Percentiles rank a stretch among this genome's conserved stretches.
These are phyloP conservation scores for Lutraria lutraria DNA, from an alignment of 2,888 invertebrate species.

Conservation along the genomic window DNA sequence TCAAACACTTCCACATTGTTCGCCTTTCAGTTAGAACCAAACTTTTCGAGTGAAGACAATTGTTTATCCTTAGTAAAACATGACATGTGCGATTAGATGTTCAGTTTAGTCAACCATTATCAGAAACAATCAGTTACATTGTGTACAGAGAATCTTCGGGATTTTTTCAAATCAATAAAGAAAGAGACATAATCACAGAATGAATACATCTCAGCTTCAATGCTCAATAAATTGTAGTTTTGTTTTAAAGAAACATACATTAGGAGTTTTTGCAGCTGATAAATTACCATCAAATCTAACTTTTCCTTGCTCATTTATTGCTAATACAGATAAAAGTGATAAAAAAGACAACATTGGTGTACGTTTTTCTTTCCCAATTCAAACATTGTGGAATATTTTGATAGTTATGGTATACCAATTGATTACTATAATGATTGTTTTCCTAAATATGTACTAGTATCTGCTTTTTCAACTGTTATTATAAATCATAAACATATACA, in stretches of 20 bases:
- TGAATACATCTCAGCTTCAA: constrained; percentile 60
- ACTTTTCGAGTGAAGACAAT: constrained; percentile 38
- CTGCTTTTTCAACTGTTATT: constrained; percentile 27
- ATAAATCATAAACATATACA: constrained; percentile 52
- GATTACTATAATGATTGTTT: constrained; percentile 37
- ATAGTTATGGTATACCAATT: constrained; percentile 52
- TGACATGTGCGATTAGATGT: constrained; percentile 48
- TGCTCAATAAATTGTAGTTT: constrained; percentile 56
- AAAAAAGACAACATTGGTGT: constrained; percentile 41
- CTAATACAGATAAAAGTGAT: constrained; percentile 47
- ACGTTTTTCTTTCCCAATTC: constrained; percentile 42
- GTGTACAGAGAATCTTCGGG: constrained; percentile 58
- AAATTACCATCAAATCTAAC: constrained; percentile 38
- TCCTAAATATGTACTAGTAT: constrained; percentile 34
- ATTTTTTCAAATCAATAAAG: constrained; percentile 56
- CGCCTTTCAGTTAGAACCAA: constrained; percentile 28
- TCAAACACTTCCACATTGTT: constrained; percentile 48
- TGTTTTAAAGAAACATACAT: constrained; percentile 34
- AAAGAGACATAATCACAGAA: constrained; percentile 64
- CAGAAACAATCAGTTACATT: constrained; percentile 51
- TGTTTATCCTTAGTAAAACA: constrained; percentile 43
- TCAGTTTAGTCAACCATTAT: constrained; percentile 24
- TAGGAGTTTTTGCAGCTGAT: constrained; percentile 64
- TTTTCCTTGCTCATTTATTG: constrained; percentile 53
- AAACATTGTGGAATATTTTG: constrained; percentile 50